Conservation (phyloP, 2,797 vertebrate species). For the Corythornis leucogaster region DNA sequence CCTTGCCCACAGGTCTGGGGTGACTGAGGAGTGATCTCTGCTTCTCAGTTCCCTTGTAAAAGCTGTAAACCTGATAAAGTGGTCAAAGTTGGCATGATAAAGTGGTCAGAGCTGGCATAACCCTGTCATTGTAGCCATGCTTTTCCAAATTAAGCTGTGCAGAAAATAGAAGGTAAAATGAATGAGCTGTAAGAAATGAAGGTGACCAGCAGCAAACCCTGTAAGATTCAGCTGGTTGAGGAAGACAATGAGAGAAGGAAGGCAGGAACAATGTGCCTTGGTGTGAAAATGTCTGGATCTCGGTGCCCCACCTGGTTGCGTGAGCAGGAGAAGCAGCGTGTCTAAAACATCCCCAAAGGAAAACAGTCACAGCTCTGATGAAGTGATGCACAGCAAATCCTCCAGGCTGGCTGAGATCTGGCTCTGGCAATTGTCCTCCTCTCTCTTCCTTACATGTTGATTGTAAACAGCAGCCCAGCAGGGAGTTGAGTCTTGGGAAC, state of each 20-base stretch:
- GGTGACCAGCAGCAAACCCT: background rate
- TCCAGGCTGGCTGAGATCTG: background rate
- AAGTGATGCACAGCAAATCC: background rate
- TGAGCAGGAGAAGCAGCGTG: background rate
- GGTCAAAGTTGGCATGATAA: background rate
- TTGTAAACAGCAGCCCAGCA: background rate
- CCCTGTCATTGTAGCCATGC: background rate
- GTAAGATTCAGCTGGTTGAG: background rate
- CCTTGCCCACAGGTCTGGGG: fast-evolving
- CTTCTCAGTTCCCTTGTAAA: background rate
- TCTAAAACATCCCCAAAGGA: background rate
- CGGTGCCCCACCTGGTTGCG: background rate
- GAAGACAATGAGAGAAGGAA: background rate
- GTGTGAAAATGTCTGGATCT: background rate
- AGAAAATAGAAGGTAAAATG: background rate
- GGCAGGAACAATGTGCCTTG: background rate
- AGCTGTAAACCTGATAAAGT: background rate
- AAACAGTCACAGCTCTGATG: background rate
- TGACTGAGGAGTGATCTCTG: background rate
- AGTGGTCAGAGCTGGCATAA: background rate
- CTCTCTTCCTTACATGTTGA: background rate
- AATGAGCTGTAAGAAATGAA: background rate
- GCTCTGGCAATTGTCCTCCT: background rate
- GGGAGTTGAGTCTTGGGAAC: background rate
- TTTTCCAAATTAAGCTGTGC: background rate